A percentile compares a stretch with the other conserved stretches of the same genome.
Evolutionary conservation across 2,797 vertebrate species (phyloP).

Genomic region (Moxostoma hubbsi): DNA sequence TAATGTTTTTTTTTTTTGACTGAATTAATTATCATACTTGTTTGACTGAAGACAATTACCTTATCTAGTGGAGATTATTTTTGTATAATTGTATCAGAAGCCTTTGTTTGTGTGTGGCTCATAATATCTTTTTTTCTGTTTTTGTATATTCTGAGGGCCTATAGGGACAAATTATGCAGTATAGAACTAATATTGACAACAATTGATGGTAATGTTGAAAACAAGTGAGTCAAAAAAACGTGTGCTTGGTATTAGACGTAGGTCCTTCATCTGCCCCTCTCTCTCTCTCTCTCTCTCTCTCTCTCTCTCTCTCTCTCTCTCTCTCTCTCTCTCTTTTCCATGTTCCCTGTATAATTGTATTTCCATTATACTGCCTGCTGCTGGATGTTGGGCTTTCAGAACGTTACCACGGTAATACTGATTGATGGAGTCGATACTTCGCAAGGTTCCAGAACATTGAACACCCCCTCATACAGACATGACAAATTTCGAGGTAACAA

Average conservation of each 20-base stretch:
- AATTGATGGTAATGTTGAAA: conserved; percentile 21
- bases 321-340: conserved; percentile 21
- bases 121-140: background rate
- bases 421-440: conserved; percentile 82
- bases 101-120: conserved; percentile 2
- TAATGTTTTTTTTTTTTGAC: background rate
- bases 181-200: conserved; percentile 19
- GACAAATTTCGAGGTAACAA: conserved; percentile 76
- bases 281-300: background rate
- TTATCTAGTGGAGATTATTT: conserved; percentile 12
- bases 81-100: background rate
- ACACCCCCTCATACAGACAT: conserved; percentile 73
- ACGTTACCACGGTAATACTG: conserved; percentile 79
- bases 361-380: conserved; percentile 74
- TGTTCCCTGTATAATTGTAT: conserved; percentile 80
- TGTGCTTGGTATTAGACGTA: conserved; percentile 4
- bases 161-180: background rate
- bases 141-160: conserved; percentile 14
- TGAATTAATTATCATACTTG: conserved; percentile 23
- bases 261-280: conserved; percentile 20
- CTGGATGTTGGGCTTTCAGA: conserved; percentile 74
- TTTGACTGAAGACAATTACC: background rate
- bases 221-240: conserved; percentile 15
- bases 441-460: conserved; percentile 79
- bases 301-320: no score